These are phyloP conservation scores for Meda fulgida DNA, from an alignment of 2,797 vertebrate species.

Conservation along the genomic window DNA sequence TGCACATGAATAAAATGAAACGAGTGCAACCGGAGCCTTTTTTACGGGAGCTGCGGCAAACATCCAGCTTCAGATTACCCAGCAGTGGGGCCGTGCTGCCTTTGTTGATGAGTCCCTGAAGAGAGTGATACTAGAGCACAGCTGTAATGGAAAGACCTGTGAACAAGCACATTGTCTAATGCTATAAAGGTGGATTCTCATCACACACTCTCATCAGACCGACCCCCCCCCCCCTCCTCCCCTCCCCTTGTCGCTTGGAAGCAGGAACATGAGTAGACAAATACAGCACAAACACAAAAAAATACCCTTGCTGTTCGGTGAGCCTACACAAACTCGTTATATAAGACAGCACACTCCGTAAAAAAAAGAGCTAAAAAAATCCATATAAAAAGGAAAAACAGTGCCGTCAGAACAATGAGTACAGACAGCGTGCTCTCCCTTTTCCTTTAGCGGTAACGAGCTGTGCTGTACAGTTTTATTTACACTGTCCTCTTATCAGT, in stretches of 20 bases:
- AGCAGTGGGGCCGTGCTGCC: conserved; percentile 18
- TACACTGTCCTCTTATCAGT: conserved; percentile 98
- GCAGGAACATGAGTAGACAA: conserved; percentile 67
- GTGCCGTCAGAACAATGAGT: conserved; percentile 95
- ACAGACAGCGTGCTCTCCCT: conserved; percentile 83
- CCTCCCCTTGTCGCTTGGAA: conserved; percentile 14
- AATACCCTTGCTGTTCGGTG: conserved; percentile 76
- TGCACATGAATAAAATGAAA: conserved; percentile 12
- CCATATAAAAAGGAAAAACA: conserved; percentile 83
- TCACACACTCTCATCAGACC: conserved; percentile 43
- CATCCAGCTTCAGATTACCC: conserved; percentile 59
- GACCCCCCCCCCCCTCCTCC: neutral
- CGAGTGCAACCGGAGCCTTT: conserved; percentile 20
- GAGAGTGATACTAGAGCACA: conserved; percentile 31
- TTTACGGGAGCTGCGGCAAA: conserved; percentile 13
- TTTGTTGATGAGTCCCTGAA: conserved; percentile 45
- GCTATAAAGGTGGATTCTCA: conserved; percentile 51
- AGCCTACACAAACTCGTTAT: conserved; percentile 84
- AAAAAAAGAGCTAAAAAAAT: conserved; percentile 81
- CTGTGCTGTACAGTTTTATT: conserved; percentile 95
- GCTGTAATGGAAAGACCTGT: conserved; percentile 54
- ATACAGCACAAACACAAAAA: conserved; percentile 72
- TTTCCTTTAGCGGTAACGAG: conserved; percentile 77
- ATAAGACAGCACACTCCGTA: conserved; percentile 92
- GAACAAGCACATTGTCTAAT: conserved; percentile 48